Base-by-base conservation (phyloP, 2,888 invertebrate genomes). In the Melinopterus prodromus region DNA sequence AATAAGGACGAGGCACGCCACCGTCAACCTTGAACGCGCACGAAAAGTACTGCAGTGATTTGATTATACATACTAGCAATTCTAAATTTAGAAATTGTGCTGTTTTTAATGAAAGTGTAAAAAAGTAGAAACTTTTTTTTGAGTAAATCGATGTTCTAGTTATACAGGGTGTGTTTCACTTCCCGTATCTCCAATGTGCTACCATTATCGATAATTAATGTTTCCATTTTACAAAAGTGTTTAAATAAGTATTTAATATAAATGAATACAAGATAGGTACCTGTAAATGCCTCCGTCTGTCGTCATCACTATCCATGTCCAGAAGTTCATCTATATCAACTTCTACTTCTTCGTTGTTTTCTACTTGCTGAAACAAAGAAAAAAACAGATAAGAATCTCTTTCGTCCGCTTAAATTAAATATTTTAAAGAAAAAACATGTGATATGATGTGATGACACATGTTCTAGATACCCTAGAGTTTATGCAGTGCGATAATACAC, bases 291-390 rank as follows among this genome's bases (percentile, higher is more conserved):
- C 92, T 92, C 90, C 95, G 94, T 90, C 97, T 93, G 87, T 94
- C 94, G 84, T 94, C 94, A 88, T 98, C 98, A 87, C 94, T 95
- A 90, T 98, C 98, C 94, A 98, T 95, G 90, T 98, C 98, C 85
- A 98, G 92, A 85, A 98, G 92, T 92, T 98, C 98, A 90, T 98
- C 98, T 88, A 98, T 95, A 90, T 98, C 98, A 86, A 98, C 95
- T 90, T 98, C 97, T 85, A 98, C 96, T 91, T 94, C 94, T 85
- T 92, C 92, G 84, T 89, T 90, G 86, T 90, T 91, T 79, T 91
- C 92, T 85, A 88, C 87, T 84, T 88, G 85, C 86, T 89, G 88
- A 77, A 89, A 89, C 79, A 86, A 87, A 26, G 3, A 3, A 26
- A 26, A 26, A 3, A 26, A 26, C 3, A 26, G 26, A 26, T 26